phyloP scores from a whole-genome alignment of 2,888 invertebrate genomes.

The Odontomyia ornata region DNA sequence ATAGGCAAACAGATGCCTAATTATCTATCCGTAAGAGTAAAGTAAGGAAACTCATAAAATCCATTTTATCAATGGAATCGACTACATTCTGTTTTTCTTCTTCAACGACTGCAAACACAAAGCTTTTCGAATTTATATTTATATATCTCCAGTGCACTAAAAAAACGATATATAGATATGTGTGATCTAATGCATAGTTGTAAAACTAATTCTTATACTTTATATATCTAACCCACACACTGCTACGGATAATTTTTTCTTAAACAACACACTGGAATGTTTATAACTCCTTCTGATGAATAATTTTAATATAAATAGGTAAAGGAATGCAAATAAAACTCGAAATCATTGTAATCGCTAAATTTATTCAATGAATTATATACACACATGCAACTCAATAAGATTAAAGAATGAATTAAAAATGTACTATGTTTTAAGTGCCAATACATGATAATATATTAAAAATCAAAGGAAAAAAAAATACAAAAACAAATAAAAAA shows the following conservation, averaged over 20 bases:
- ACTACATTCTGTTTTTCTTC: too few species aligned
- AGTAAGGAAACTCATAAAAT: too few species aligned
- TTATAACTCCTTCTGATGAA: background rate
- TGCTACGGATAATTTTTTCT: background rate
- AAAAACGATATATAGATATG: background rate
- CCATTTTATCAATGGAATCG: too few species aligned
- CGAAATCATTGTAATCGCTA: background rate
- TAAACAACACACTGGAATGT: background rate
- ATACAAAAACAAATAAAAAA: conserved; percentile 5
- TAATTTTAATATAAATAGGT: conserved; percentile 8
- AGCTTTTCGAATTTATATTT: background rate
- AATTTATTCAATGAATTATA: conserved; percentile 2
- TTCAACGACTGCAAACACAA: background rate
- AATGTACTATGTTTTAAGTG: conserved; percentile 36
- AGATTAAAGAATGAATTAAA: background rate
- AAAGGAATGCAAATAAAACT: background rate
- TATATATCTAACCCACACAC: background rate
- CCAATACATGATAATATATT: conserved; percentile 24
- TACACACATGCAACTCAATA: background rate
- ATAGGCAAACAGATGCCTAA: too few species aligned
- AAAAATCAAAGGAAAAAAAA: background rate
- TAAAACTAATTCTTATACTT: background rate
- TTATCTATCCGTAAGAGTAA: too few species aligned
- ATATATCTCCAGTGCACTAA: background rate
- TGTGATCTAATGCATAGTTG: background rate